Evolutionary conservation across 1,140 invertebrate genomes (phyloP).

Genomic region (Patella vulgata): DNA sequence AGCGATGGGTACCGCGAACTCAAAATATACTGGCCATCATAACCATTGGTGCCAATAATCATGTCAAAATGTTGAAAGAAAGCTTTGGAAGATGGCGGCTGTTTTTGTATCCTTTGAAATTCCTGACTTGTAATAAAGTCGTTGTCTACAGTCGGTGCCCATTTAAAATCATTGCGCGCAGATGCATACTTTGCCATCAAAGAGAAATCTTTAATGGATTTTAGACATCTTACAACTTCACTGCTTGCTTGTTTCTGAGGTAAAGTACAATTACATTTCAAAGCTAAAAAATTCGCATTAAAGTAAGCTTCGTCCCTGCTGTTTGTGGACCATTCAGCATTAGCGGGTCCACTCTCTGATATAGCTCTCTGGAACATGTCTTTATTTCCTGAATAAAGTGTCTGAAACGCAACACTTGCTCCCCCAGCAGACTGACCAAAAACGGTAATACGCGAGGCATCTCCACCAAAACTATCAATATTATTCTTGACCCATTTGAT

Average conservation of each 20-base stretch:
- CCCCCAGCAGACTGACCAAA: slow-evolving; percentile 91
- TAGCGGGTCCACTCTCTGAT: slow-evolving; percentile 70
- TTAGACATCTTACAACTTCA: slow-evolving; percentile 17
- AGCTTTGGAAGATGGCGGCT: no score
- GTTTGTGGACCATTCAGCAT: slow-evolving; percentile 89
- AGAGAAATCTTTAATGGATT: neutral
- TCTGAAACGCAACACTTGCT: slow-evolving; percentile 76
- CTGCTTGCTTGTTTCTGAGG: neutral
- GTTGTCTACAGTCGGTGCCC: slow-evolving; percentile 12
- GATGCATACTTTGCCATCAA: slow-evolving; percentile 1
- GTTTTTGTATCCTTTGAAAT: no score
- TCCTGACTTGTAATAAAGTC: slow-evolving; percentile 4
- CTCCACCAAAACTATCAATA: slow-evolving; percentile 88
- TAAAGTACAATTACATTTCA: slow-evolving; percentile 4
- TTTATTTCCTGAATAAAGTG: slow-evolving; percentile 82
- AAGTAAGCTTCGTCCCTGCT: neutral
- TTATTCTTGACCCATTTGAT: slow-evolving; percentile 88
- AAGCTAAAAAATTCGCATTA: slow-evolving; percentile 12
- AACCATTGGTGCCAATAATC: no score
- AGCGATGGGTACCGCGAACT: no score
- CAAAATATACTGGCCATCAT: no score
- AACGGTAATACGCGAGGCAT: slow-evolving; percentile 84
- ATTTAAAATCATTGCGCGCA: slow-evolving; percentile 4
- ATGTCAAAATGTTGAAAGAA: no score
- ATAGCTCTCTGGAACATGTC: slow-evolving; percentile 78